phyloP scores from a whole-genome alignment of 92 coral and sea anemone genomes.

The Palythoa heliodiscus region DNA sequence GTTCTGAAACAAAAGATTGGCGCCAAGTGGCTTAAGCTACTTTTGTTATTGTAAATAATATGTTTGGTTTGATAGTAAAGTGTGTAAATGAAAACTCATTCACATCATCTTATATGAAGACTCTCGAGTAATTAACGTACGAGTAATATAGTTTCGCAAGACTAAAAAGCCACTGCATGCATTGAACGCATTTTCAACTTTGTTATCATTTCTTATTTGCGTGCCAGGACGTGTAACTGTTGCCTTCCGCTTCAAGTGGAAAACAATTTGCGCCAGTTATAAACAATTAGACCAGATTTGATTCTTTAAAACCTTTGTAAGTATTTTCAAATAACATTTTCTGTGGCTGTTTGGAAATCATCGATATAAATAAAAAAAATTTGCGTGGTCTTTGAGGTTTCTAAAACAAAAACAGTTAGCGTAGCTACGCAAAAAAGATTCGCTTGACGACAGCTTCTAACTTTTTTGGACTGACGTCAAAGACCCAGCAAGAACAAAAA shows the following conservation, averaged over 20 bases:
- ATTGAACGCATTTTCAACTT: neutral
- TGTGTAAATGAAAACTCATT: constrained; percentile 6
- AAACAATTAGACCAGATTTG: constrained; percentile 10
- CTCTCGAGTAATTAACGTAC: too few relatives aligned
- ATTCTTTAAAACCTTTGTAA: constrained; percentile 12
- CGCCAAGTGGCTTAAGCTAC: constrained; percentile 18
- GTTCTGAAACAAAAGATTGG: constrained; percentile 36
- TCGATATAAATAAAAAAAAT: neutral
- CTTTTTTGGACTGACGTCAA: constrained; percentile 35
- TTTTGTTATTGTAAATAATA: constrained; percentile 43
- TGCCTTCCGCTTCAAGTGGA: neutral
- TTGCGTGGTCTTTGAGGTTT: constrained; percentile 16
- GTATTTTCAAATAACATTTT: constrained; percentile 5
- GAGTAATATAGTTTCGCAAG: too few relatives aligned
- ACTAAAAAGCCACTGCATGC: constrained; percentile 5
- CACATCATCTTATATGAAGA: constrained; percentile 1
- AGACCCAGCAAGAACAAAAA: constrained; percentile 25
- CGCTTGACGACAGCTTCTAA: neutral
- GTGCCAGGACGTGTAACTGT: constrained; percentile 14
- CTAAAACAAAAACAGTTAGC: constrained; percentile 32
- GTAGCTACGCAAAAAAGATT: neutral
- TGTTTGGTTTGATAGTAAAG: constrained; percentile 22
- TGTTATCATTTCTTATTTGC: neutral
- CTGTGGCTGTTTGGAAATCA: neutral
- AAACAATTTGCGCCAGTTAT: constrained; percentile 1